These are phyloP conservation scores for Pterocles orientalis DNA, from an alignment of 2,113 vertebrate genomes.

Conservation along the genomic window DNA sequence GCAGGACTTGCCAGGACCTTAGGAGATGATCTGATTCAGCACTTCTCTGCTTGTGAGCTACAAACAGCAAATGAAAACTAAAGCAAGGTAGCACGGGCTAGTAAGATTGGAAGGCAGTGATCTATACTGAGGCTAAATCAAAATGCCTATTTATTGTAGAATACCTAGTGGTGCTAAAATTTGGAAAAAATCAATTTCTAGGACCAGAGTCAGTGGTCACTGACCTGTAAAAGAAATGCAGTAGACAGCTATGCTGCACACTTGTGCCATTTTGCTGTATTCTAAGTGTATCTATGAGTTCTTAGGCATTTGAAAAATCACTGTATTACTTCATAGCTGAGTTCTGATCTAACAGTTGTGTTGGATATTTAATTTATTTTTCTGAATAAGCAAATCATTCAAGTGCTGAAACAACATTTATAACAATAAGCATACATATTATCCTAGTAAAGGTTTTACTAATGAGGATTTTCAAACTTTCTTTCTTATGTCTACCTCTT, in stretches of 20 bases:
- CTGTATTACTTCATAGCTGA: background rate
- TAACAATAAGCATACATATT: background rate
- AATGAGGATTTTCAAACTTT: conserved; percentile 26
- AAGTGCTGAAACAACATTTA: background rate
- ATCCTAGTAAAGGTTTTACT: background rate
- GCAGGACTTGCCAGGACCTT: background rate
- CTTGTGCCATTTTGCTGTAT: background rate
- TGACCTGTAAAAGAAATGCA: background rate
- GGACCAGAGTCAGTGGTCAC: background rate
- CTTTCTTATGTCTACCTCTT: background rate
- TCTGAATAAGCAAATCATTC: background rate
- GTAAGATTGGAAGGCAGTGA: background rate
- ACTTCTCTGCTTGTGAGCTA: background rate
- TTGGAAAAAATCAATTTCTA: background rate
- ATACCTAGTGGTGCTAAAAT: background rate
- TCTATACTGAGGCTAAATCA: background rate
- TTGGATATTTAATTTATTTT: background rate
- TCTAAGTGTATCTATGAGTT: background rate
- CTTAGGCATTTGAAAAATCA: background rate
- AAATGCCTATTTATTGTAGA: background rate
- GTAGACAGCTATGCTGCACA: background rate
- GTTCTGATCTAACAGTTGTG: background rate
- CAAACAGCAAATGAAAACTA: background rate
- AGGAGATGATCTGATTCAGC: background rate
- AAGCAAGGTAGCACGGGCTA: background rate